Evolutionary conservation across 2,113 vertebrate genomes (phyloP).

Genomic region (Gambusia holbrooki): DNA sequence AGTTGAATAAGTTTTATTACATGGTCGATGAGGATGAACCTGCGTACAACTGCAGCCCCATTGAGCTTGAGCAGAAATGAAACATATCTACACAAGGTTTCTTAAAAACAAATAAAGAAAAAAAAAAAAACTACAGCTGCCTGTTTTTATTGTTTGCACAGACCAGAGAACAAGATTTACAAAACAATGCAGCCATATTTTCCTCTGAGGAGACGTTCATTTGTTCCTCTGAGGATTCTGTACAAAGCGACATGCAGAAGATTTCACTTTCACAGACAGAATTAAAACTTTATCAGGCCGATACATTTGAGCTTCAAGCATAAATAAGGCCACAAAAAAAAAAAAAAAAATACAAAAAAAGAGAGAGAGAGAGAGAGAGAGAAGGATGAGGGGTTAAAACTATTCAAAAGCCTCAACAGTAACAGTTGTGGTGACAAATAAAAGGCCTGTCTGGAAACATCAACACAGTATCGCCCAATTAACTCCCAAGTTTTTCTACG

Average conservation of each 20-base stretch:
- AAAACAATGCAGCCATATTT: constrained; percentile 52
- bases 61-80: background rate
- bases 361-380: no score
- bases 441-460: background rate
- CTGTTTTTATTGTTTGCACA: constrained; percentile 69
- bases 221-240: constrained; percentile 15
- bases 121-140: constrained; percentile 31
- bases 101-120: background rate
- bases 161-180: constrained; percentile 36
- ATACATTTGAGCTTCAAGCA: constrained; percentile 31
- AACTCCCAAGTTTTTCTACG: background rate
- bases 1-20: background rate
- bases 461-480: constrained; percentile 4
- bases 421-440: background rate
- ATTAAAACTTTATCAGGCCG: constrained; percentile 36
- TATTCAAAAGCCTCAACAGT: background rate
- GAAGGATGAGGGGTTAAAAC: background rate
- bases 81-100: background rate
- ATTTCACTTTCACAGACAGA: constrained; percentile 28
- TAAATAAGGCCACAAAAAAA: constrained; percentile 33
- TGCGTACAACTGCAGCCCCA: background rate
- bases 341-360: background rate
- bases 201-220: constrained; percentile 42
- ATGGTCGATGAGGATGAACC: background rate
- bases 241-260: constrained; percentile 63